phyloP scores from a whole-genome alignment of 2,797 vertebrate genomes.

The Acanthopagrus latus region DNA sequence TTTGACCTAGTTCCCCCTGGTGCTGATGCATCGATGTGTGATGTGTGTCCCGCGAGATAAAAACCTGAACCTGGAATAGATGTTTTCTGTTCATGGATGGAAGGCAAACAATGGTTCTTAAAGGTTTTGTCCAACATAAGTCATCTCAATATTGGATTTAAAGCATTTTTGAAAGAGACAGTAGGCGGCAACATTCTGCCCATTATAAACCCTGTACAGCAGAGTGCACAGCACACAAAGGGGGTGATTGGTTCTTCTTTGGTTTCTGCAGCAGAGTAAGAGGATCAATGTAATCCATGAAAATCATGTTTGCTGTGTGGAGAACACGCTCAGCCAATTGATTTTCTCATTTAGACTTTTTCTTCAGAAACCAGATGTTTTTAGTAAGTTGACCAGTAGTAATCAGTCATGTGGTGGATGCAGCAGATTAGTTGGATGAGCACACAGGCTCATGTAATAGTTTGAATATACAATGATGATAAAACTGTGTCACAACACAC shows the following conservation, averaged over 20 bases:
- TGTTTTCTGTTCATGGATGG: not conserved
- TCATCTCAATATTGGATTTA: not conserved
- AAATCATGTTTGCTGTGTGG: constrained; percentile 46
- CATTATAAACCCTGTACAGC: not conserved
- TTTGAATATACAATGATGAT: not conserved
- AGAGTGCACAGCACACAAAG: not conserved
- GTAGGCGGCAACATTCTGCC: not conserved
- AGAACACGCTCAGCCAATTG: constrained; percentile 49
- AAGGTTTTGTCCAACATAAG: not conserved
- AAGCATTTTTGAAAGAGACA: not conserved
- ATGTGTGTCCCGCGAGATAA: not conserved
- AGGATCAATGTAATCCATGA: constrained; percentile 45
- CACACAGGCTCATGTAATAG: not conserved
- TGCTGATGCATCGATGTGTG: not conserved
- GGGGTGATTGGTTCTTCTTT: not conserved
- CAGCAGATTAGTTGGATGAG: not conserved
- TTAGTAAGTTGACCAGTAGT: not conserved
- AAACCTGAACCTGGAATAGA: not conserved
- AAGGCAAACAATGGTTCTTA: not conserved
- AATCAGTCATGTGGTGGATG: not conserved
- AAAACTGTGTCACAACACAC: too few species aligned
- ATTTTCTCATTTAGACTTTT: constrained; percentile 51
- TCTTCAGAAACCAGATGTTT: constrained; percentile 29
- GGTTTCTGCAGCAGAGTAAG: constrained; percentile 27
- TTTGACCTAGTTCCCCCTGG: not conserved